Evolutionary conservation across 1,140 invertebrate species (phyloP), one percentile per base, ranked within the genome.

Genomic region (Cotesia chilonis): DNA sequence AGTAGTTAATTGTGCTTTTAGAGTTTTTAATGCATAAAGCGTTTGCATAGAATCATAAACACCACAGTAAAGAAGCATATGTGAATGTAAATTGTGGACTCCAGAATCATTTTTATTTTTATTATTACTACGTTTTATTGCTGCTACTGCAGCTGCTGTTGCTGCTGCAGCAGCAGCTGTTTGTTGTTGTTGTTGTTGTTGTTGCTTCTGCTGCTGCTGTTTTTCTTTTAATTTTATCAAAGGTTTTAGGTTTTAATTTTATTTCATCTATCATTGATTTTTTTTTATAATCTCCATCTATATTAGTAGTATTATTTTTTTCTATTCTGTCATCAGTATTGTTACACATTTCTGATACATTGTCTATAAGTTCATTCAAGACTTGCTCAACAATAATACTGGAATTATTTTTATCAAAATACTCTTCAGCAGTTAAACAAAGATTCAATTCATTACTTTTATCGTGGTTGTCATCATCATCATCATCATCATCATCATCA

Each of bases 1-100:
- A 9, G 91, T 90, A 28, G 90, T 79, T 20, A 96, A 87, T 74
- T 95, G 92, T 74, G 93, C 92, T 61, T 92, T 90, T 0, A 96
- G 81, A 0, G 92, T 93, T 61, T 91, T 89, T 14, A 96, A 83
- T n/a, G 93, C 92, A 80, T 96, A 95, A 0, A 95, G 85, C 5
- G 92, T 92, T 76, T 92, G 88, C 47, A 90, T 88, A 0, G 92
- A 93, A 82, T 96, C 95, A 77, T 94, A 95, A 14, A 94, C 90
- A 74, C 93, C 92, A 73, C 91, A 90, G 77, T 96, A 96, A 0
- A 96, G 87, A 17, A 96, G 88, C 81, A 96, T 89, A 81, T 96
- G 94, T 35, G 94, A 93, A 81, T 96, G 94, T 57, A 95, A 90
- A 28, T 92, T 91, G 80, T 95, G 93, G 4, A 94, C 88, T 9